phyloP scores from a whole-genome alignment of 2,113 vertebrate genomes.

The Glaucomys volans region DNA sequence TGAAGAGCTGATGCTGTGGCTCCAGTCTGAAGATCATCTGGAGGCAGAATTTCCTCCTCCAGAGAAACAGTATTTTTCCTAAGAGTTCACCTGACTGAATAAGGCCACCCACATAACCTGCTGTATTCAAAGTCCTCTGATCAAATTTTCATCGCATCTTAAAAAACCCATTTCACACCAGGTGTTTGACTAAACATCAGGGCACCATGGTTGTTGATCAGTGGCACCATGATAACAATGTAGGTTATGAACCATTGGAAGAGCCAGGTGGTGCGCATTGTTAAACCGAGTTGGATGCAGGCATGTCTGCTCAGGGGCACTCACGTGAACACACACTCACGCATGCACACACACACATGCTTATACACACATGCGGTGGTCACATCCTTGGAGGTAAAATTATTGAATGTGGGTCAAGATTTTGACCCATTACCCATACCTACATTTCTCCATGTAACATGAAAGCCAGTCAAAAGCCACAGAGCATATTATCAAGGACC shows the following conservation, averaged over 20 bases:
- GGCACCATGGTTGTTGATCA: background rate
- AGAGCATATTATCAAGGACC: background rate
- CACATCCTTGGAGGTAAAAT: background rate
- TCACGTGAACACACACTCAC: background rate
- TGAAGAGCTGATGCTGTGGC: background rate
- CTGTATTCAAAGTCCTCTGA: background rate
- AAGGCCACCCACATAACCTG: background rate
- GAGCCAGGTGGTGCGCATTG: accelerated
- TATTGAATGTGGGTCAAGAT: background rate
- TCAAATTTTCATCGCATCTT: background rate
- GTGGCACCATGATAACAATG: background rate
- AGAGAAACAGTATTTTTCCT: background rate
- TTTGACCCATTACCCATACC: background rate
- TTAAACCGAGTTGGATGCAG: background rate
- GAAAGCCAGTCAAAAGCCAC: background rate
- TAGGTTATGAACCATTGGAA: accelerated
- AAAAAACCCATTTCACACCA: background rate
- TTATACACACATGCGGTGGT: too few relatives aligned
- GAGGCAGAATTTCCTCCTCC: background rate
- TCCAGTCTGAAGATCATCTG: background rate
- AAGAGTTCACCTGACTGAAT: background rate
- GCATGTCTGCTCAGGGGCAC: background rate
- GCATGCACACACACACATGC: too few relatives aligned
- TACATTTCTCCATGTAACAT: background rate
- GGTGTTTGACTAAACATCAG: background rate